Conservation (phyloP, 2,888 invertebrate genomes). For the Leistus spinibarbis region DNA sequence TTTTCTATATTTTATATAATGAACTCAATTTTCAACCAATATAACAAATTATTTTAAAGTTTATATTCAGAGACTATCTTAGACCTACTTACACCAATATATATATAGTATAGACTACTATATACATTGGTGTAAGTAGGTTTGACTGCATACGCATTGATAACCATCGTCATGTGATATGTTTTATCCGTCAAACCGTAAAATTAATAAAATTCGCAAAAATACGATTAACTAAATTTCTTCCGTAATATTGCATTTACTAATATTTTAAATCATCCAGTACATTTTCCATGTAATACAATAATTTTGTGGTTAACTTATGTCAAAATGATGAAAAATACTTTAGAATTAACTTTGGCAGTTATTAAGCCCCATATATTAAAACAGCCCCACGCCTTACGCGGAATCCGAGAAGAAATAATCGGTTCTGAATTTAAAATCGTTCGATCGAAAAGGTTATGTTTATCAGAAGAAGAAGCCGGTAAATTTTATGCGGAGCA, state of each 20-base stretch:
- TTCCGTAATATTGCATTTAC: not conserved
- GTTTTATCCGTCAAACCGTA: not conserved
- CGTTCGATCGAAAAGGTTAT: conserved; percentile 69
- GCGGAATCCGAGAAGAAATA: conserved; percentile 72
- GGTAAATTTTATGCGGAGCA: conserved; percentile 84
- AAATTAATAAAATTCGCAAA: not conserved
- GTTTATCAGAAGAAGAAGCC: conserved; percentile 67
- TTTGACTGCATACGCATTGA: too few relatives aligned
- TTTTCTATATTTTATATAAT: too few relatives aligned
- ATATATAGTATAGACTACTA: too few relatives aligned
- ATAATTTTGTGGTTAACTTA: not conserved
- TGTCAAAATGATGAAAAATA: conserved; percentile 43
- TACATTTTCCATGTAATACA: not conserved
- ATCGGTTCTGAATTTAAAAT: conserved; percentile 72
- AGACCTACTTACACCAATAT: too few relatives aligned
- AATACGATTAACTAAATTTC: not conserved
- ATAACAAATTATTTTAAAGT: not conserved
- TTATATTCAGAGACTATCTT: too few relatives aligned
- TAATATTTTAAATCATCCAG: not conserved
- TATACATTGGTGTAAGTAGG: too few relatives aligned
- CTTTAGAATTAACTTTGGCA: conserved; percentile 78
- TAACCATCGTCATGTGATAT: too few relatives aligned
- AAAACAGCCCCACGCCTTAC: conserved; percentile 73
- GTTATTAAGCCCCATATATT: conserved; percentile 87
- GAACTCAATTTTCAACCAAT: not conserved